phyloP scores from a whole-genome alignment of 2,113 vertebrate genomes.

The Pogona vitticeps region DNA sequence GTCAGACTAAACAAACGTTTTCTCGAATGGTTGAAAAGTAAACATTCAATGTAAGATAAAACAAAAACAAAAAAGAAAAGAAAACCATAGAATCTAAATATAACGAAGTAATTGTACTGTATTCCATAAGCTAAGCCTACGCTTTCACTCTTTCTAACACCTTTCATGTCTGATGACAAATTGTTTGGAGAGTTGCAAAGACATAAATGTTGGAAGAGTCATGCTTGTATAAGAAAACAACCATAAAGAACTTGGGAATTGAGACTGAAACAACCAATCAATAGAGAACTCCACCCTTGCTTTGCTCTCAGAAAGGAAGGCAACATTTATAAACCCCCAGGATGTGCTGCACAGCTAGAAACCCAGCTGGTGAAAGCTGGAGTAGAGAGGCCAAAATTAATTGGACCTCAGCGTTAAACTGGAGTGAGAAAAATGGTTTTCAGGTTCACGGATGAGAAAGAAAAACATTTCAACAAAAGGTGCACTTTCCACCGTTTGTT shows the following conservation, averaged over 20 bases:
- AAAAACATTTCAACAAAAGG: conserved; percentile 6
- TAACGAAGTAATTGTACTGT: conserved; percentile 39
- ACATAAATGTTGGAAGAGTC: conserved; percentile 39
- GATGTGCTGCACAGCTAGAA: conserved; percentile 56
- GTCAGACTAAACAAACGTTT: conserved; percentile 47
- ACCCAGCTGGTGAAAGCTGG: conserved; percentile 54
- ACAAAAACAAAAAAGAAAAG: not conserved
- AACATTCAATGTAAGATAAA: conserved; percentile 5
- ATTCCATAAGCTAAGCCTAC: conserved; percentile 28
- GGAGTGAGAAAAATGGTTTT: conserved; percentile 28
- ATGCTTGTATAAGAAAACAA: conserved; percentile 36
- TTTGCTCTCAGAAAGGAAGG: not conserved
- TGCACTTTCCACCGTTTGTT: conserved; percentile 41
- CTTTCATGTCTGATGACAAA: conserved; percentile 60
- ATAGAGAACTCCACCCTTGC: conserved; percentile 6
- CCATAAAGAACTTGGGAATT: conserved; percentile 36
- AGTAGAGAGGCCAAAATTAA: conserved; percentile 50
- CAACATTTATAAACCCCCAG: conserved; percentile 51
- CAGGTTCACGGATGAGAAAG: conserved; percentile 45
- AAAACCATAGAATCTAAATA: conserved; percentile 20
- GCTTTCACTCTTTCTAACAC: conserved; percentile 62
- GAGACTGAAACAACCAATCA: conserved; percentile 47
- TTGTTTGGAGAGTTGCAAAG: conserved; percentile 57
- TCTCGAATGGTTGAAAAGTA: conserved; percentile 34
- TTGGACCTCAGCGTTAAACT: conserved; percentile 49